Percentiles rank a stretch among this genome's conserved stretches.
These are phyloP conservation scores for Oryctolagus cuniculus DNA, from an alignment of 2,113 vertebrate genomes.

Conservation along the genomic window mOryCun1.1 NC_091436.1:138642001-138642500, in stretches of 20 bases:
- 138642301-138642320: slow-evolving; percentile 49
- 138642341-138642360: slow-evolving; percentile 68
- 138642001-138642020: slow-evolving; percentile 18
- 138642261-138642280: slow-evolving; percentile 62
- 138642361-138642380: slow-evolving; percentile 57
- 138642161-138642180: slow-evolving; percentile 66
- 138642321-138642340: slow-evolving; percentile 73
- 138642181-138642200: slow-evolving; percentile 75
- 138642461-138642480: slow-evolving; percentile 83
- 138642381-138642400: slow-evolving; percentile 81
- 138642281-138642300: slow-evolving; percentile 47
- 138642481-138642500: slow-evolving; percentile 75
- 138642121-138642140: slow-evolving; percentile 56
- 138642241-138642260: slow-evolving; percentile 62
- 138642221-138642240: background rate
- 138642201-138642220: slow-evolving; percentile 17
- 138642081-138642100: slow-evolving; percentile 11
- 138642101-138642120: slow-evolving; percentile 71
- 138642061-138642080: slow-evolving; percentile 65
- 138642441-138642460: slow-evolving; percentile 81
- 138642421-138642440: slow-evolving; percentile 85
- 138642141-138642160: slow-evolving; percentile 47
- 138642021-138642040: slow-evolving; percentile 51
- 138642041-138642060: slow-evolving; percentile 68
- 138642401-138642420: slow-evolving; percentile 84